phyloP scores from a whole-genome alignment of 2,113 vertebrate genomes.

The Hemibagrus wyckioides region DNA sequence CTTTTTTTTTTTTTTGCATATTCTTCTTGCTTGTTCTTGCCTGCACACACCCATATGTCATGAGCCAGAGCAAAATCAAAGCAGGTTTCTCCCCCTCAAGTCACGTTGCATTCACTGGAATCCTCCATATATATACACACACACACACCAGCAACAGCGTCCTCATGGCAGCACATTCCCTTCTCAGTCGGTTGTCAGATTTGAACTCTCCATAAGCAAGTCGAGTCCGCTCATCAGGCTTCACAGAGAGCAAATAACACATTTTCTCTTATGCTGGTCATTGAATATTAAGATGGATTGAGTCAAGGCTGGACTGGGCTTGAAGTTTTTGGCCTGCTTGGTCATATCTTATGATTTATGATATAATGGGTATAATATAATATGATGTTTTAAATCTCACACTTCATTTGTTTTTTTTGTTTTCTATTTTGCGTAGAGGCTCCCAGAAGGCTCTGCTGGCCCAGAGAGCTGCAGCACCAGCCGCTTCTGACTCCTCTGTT shows the following conservation, averaged over 20 bases:
- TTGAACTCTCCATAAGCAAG: constrained; percentile 29
- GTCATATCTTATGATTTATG: not conserved
- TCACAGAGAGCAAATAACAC: not conserved
- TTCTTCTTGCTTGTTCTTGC: constrained; percentile 1
- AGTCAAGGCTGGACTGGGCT: not conserved
- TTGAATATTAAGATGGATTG: not conserved
- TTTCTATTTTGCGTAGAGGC: constrained; percentile 60
- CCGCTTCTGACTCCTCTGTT: constrained; percentile 49
- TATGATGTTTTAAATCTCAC: not conserved
- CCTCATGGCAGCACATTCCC: constrained; percentile 31
- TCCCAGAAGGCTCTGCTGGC: constrained; percentile 73
- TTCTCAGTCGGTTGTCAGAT: constrained; percentile 16
- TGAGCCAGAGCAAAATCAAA: not conserved
- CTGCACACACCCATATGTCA: not conserved
- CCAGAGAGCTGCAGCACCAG: constrained; percentile 55
- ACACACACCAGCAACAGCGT: constrained; percentile 19
- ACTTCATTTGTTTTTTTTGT: constrained; percentile 16
- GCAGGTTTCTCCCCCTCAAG: not conserved
- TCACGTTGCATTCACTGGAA: constrained; percentile 18
- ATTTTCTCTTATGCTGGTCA: not conserved
- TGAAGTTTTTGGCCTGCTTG: not conserved
- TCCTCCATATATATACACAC: constrained; percentile 28
- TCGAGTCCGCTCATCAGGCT: constrained; percentile 32
- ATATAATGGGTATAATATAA: not conserved
- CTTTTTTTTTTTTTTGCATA: not conserved